Evolutionary conservation across 2,113 vertebrate species (phyloP).

Genomic region (Myocastor coypus): DNA sequence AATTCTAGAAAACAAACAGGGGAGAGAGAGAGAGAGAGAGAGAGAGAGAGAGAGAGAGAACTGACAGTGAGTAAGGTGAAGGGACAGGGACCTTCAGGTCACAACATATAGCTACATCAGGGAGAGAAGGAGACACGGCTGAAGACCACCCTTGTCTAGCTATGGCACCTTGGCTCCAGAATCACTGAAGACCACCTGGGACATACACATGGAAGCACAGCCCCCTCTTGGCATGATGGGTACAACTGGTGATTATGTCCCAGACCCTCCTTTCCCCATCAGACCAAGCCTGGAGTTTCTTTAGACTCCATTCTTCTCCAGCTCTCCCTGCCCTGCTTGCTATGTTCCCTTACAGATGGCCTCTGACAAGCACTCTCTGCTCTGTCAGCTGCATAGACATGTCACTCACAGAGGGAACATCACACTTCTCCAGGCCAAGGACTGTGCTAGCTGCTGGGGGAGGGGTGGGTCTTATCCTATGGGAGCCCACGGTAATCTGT

Average conservation of each 20-base stretch:
- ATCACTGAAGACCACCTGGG: background rate
- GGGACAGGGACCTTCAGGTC: background rate
- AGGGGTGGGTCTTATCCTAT: background rate
- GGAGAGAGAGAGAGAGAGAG: too few species aligned
- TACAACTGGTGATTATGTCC: background rate
- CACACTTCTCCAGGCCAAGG: background rate
- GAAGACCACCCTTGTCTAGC: background rate
- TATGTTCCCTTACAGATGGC: background rate
- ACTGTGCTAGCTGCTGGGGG: background rate
- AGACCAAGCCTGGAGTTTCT: background rate
- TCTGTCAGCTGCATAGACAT: background rate
- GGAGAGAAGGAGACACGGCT: background rate
- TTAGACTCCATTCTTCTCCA: background rate
- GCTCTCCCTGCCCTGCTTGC: background rate
- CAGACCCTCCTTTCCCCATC: background rate
- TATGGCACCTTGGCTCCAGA: background rate
- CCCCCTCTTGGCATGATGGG: background rate
- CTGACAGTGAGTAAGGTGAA: background rate
- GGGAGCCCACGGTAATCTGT: background rate
- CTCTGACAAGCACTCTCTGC: background rate
- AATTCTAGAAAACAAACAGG: background rate
- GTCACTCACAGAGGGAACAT: background rate
- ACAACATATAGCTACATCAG: background rate
- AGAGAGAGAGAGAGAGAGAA: too few species aligned
- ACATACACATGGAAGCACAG: background rate